These are phyloP conservation scores for Spea hammondii DNA, from an alignment of 2,797 vertebrate genomes.

Conservation along the genomic window DNA sequence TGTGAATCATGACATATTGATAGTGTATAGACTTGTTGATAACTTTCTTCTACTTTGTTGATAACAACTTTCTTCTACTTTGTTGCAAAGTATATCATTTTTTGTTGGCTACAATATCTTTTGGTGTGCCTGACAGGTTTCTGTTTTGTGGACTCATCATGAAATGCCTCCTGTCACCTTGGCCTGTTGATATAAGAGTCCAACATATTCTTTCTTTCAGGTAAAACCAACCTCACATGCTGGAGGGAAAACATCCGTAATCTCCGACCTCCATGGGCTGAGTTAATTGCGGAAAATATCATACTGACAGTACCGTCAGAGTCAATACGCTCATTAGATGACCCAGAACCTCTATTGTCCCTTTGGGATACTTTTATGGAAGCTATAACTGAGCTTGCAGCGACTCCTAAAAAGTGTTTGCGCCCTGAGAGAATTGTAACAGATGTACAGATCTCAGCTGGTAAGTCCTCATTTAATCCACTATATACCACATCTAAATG, in stretches of 20 bases:
- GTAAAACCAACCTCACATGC: constrained; percentile 60
- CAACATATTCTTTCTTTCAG: constrained; percentile 46
- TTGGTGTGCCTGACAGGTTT: too few relatives aligned
- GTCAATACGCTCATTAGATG: constrained; percentile 64
- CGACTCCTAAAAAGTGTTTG: constrained; percentile 69
- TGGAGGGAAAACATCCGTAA: constrained; percentile 61
- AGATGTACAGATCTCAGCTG: constrained; percentile 83
- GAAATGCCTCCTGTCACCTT: too few relatives aligned
- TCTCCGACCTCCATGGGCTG: constrained; percentile 81
- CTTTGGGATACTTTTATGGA: constrained; percentile 80
- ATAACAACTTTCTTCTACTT: too few relatives aligned
- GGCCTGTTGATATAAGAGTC: too few relatives aligned
- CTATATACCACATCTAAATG: not conserved
- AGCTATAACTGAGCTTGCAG: constrained; percentile 72
- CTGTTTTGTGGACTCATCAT: too few relatives aligned
- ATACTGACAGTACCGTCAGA: constrained; percentile 76
- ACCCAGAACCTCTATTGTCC: constrained; percentile 66
- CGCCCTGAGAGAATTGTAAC: constrained; percentile 83
- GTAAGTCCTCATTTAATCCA: constrained; percentile 56
- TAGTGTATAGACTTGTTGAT: too few relatives aligned
- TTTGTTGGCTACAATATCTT: too few relatives aligned
- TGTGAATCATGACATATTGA: too few relatives aligned
- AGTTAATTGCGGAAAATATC: constrained; percentile 83
- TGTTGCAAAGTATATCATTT: too few relatives aligned
- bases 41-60: too few relatives aligned